Percentiles rank a stretch among this genome's conserved stretches.
These are phyloP conservation scores for Lampris incognitus DNA, from an alignment of 2,113 vertebrate genomes.

Conservation along the genomic window DNA sequence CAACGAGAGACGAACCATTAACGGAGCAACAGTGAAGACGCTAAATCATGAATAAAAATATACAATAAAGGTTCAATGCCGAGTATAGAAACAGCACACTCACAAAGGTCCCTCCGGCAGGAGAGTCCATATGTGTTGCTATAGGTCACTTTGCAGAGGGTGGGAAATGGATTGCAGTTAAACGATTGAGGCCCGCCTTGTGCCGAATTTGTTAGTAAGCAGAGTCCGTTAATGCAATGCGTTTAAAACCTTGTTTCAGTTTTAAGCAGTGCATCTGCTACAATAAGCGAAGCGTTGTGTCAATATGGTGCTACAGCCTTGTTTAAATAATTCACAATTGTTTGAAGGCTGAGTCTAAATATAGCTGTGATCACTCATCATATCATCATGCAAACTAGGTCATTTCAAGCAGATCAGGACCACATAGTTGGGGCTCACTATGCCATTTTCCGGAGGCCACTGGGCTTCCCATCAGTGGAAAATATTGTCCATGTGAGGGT, in stretches of 20 bases:
- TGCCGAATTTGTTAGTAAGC: not conserved
- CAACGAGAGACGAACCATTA: no score
- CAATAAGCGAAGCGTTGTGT: not conserved
- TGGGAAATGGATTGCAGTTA: not conserved
- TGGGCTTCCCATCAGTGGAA: slow-evolving; percentile 11
- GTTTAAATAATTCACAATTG: slow-evolving; percentile 59
- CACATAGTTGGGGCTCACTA: slow-evolving; percentile 27
- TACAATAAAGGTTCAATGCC: not conserved
- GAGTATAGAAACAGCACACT: not conserved
- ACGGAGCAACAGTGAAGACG: not conserved
- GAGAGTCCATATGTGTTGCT: not conserved
- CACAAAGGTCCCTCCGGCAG: not conserved
- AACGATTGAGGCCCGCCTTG: not conserved
- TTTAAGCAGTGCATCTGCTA: not conserved
- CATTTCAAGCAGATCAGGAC: slow-evolving; percentile 40
- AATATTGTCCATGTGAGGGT: not conserved
- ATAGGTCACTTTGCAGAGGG: not conserved
- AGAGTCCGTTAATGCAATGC: not conserved
- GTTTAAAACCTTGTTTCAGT: not conserved
- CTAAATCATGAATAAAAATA: slow-evolving; percentile 2
- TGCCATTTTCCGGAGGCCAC: slow-evolving; percentile 17
- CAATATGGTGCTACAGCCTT: slow-evolving; percentile 24
- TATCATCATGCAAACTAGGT: slow-evolving; percentile 71
- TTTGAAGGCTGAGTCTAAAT: slow-evolving; percentile 53
- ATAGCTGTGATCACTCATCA: slow-evolving; percentile 59